phyloP scores from a whole-genome alignment of 2,888 invertebrate genomes.

The Holacanthella duospinosa region DNA sequence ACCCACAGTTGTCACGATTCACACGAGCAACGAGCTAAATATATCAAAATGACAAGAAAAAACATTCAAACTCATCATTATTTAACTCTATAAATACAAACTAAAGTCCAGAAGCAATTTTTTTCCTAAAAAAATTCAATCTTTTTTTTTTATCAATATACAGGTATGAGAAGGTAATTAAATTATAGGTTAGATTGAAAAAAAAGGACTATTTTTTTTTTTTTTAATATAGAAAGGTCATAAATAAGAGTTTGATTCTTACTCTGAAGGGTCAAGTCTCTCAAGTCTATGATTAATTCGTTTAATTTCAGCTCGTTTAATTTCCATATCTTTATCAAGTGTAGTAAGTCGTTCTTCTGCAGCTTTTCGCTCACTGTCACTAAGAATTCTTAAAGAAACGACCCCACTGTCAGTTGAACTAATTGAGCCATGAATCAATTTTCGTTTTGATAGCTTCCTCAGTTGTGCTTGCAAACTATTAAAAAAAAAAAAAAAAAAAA shows the following conservation, averaged over 20 bases:
- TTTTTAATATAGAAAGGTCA: too few relatives aligned
- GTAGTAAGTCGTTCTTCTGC: conserved; percentile 53
- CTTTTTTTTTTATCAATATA: too few relatives aligned
- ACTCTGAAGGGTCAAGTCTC: conserved; percentile 78
- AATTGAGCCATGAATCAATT: conserved; percentile 37
- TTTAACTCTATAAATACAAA: too few relatives aligned
- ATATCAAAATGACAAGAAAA: too few relatives aligned
- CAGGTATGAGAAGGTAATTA: too few relatives aligned
- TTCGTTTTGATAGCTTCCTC: conserved; percentile 35
- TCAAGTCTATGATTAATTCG: conserved; percentile 69
- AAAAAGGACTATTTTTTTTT: too few relatives aligned
- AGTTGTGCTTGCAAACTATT: conserved; percentile 37
- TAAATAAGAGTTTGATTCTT: too few relatives aligned
- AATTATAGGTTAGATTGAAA: too few relatives aligned
- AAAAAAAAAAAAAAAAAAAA: conserved; percentile 38
- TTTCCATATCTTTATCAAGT: conserved; percentile 60
- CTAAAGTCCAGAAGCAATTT: too few relatives aligned
- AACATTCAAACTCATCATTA: too few relatives aligned
- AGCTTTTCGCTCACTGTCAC: conserved; percentile 50
- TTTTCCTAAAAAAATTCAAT: neutral
- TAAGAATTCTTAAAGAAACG: conserved; percentile 40
- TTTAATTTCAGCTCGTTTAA: conserved; percentile 65
- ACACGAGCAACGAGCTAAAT: too few relatives aligned
- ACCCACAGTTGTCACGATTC: too few relatives aligned
- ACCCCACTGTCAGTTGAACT: conserved; percentile 37